A percentile compares a stretch with the other conserved stretches of the same genome.
Evolutionary conservation across 2,797 vertebrate species (phyloP).

Genomic region (Sardinella longiceps): DNA sequence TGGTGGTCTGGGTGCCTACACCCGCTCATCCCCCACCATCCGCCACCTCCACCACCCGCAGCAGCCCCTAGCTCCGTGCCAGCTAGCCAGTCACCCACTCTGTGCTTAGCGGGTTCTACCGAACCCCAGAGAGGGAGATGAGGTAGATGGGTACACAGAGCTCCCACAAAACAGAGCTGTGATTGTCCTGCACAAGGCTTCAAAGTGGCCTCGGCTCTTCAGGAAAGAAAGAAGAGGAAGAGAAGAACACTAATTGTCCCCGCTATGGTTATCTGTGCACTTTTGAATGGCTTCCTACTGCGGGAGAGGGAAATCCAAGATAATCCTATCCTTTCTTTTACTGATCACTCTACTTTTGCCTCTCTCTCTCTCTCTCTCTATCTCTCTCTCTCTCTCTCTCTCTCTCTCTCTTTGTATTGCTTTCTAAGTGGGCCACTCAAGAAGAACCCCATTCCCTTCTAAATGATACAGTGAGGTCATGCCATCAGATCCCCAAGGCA

Average conservation of each 20-base stretch:
- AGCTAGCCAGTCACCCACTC: slow-evolving; percentile 25
- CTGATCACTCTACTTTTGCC: background rate
- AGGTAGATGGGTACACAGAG: slow-evolving; percentile 65
- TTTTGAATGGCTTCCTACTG: slow-evolving; percentile 64
- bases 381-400: background rate
- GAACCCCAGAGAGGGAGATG: slow-evolving; percentile 65
- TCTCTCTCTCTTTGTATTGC: background rate
- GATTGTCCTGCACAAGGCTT: slow-evolving; percentile 64
- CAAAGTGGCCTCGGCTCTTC: slow-evolving; percentile 33
- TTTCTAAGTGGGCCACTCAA: background rate
- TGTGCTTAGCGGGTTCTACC: slow-evolving; percentile 51
- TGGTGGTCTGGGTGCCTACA: slow-evolving; percentile 67
- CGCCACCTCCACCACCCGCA: slow-evolving; percentile 27
- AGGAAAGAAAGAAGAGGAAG: slow-evolving; percentile 54
- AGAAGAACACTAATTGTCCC: slow-evolving; percentile 68
- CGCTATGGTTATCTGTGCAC: slow-evolving; percentile 67
- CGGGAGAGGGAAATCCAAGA: slow-evolving; percentile 46
- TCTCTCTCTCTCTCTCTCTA: background rate
- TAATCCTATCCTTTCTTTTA: slow-evolving; percentile 2
- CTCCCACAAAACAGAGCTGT: slow-evolving; percentile 68
- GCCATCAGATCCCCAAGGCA: background rate
- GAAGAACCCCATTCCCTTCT: background rate
- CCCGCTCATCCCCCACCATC: background rate
- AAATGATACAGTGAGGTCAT: background rate
- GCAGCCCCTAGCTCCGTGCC: slow-evolving; percentile 46